Base-by-base conservation (phyloP, 2,113 vertebrate species). In the Marmota monax region DNA sequence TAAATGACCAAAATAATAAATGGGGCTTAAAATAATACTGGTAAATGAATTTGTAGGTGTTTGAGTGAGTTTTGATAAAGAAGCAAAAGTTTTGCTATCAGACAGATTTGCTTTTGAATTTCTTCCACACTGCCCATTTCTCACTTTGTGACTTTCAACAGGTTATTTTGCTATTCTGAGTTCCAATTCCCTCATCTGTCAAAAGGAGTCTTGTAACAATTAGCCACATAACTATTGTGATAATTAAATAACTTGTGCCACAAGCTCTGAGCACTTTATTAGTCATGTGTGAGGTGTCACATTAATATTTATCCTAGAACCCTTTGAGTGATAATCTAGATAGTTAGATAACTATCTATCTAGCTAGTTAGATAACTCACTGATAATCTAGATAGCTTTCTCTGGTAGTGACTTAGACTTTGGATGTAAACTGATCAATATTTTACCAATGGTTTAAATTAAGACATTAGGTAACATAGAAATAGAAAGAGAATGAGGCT, bases 61-160 rank as follows among this genome's bases (percentile, higher is more conserved):
- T 69, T 58, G 72, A 61, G 3, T 29, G 22, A 51, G n/a, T 73
- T 84, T 89, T 80, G 37, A 18, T 80, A 78, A 56, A 86, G 58
- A 37, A 56, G 61, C 20, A 25, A 65, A 32, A 27, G 13, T 6
- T 93, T 73, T 91, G 58, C 45, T 82, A 29, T 84, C 10, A 45
- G 70, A 58, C 25, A 70, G 45, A 56, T 82, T 32, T 87, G 37
- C 20, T 11, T 34, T 78, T 87, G 42, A 83, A 78, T 34, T 56
- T 56, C 5, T 76, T 82, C 32, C 58, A 23, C 29, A 27, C 13
- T 84, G 56, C 5, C 22, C 37, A 34, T 79, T 91, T 93, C n/a
- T 91, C 65, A 79, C 51, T 91, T 86, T 90, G n/a, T 93, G 39
- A 73, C 23, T 76, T 82, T 48, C 17, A 74, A 5, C 48, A 90